Evolutionary conservation across 2,888 invertebrate genomes (phyloP).

Genomic region (Ennomos quercinarius): DNA sequence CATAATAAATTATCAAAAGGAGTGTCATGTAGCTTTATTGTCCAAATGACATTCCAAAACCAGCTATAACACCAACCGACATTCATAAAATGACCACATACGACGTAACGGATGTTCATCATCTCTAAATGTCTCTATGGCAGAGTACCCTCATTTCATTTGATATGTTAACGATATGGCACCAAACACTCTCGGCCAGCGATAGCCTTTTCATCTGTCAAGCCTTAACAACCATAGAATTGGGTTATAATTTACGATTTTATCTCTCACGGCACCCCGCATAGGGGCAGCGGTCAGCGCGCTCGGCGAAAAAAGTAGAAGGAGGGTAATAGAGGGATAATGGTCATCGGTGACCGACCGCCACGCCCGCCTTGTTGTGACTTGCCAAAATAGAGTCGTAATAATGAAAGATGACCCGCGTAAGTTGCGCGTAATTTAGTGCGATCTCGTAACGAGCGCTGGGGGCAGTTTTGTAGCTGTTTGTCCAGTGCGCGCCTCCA

Average conservation of each 20-base stretch:
- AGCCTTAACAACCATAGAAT: slow-evolving; percentile 81
- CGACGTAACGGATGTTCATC: slow-evolving; percentile 64
- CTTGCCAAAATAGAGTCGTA: slow-evolving; percentile 83
- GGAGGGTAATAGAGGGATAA: slow-evolving; percentile 67
- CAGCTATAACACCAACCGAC: slow-evolving; percentile 37
- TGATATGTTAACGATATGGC: slow-evolving; percentile 78
- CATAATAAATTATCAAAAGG: slow-evolving; percentile 17
- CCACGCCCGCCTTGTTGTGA: slow-evolving; percentile 79
- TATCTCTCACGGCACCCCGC: slow-evolving; percentile 77
- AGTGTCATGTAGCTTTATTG: slow-evolving; percentile 36
- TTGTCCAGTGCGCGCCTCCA: slow-evolving; percentile 66
- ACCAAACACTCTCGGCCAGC: slow-evolving; percentile 66
- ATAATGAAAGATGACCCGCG: slow-evolving; percentile 81
- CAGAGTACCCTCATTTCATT: slow-evolving; percentile 75
- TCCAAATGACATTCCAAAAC: slow-evolving; percentile 37
- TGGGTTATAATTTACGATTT: slow-evolving; percentile 86
- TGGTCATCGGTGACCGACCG: slow-evolving; percentile 70
- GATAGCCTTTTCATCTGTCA: slow-evolving; percentile 85
- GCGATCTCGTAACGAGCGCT: slow-evolving; percentile 69
- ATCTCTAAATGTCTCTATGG: slow-evolving; percentile 68
- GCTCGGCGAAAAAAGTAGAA: slow-evolving; percentile 73
- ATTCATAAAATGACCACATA: slow-evolving; percentile 52
- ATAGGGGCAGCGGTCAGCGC: slow-evolving; percentile 81
- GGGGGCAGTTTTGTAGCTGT: slow-evolving; percentile 61
- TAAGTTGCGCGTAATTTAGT: slow-evolving; percentile 79